Conservation (phyloP, 2,113 vertebrate genomes). For the Alexandromys fortis region DNA sequence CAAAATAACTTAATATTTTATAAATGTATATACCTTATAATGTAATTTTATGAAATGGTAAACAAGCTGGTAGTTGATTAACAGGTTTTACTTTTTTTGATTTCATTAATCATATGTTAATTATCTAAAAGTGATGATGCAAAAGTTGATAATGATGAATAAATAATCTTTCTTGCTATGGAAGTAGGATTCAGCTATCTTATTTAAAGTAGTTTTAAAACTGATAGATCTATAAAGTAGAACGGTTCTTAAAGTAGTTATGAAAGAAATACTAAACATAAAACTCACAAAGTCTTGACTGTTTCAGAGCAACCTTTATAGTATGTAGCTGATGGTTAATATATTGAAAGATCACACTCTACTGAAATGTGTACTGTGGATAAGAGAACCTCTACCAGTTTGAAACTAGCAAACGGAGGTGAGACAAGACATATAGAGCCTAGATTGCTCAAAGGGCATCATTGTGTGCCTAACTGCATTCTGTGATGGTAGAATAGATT, state of each 20-base stretch:
- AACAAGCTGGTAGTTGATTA: background rate
- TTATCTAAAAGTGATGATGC: background rate
- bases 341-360: background rate
- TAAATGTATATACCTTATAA: background rate
- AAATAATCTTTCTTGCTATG: background rate
- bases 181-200: background rate
- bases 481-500: background rate
- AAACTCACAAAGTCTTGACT: background rate
- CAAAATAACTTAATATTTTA: slow-evolving; percentile 17
- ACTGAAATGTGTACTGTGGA: background rate
- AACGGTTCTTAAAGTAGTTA: background rate
- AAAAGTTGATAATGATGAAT: background rate
- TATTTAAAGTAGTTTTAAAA: background rate
- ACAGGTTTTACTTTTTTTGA: slow-evolving; percentile 17
- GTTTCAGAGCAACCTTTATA: background rate
- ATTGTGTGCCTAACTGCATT: background rate
- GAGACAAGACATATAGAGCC: background rate
- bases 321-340: background rate
- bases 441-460: background rate
- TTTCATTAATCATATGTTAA: background rate
- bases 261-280: background rate
- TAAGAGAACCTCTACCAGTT: background rate
- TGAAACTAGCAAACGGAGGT: background rate
- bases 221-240: background rate
- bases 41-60: background rate